Evolutionary conservation across 2,888 invertebrate species (phyloP).

Genomic region (Fabriciana adippe): DNA sequence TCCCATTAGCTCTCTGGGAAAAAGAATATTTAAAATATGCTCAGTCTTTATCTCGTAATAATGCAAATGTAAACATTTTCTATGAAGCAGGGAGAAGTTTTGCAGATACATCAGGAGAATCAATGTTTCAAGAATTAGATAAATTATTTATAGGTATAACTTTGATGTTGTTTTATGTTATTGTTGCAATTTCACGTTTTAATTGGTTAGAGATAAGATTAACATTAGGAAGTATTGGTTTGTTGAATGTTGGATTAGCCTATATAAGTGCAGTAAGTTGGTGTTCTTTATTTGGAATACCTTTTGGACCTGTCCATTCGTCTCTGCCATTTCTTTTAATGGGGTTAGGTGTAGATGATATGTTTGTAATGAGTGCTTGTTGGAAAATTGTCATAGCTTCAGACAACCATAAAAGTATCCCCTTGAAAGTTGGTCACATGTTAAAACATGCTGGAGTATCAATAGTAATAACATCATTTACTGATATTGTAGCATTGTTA

Average conservation of each 20-base stretch:
- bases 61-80: constrained; percentile 69
- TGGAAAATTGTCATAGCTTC: constrained; percentile 85
- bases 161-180: constrained; percentile 89
- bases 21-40: constrained; percentile 77
- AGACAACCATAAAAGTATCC: constrained; percentile 77
- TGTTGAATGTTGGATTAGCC: constrained; percentile 88
- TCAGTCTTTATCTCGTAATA: constrained; percentile 55
- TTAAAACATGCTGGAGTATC: constrained; percentile 91
- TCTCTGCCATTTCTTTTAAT: constrained; percentile 91
- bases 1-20: constrained; percentile 84
- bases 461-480: constrained; percentile 91
- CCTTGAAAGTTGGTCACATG: constrained; percentile 86
- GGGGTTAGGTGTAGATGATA: constrained; percentile 92
- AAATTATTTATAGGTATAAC: constrained; percentile 85
- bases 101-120: constrained; percentile 87
- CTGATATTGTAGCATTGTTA: constrained; percentile 90
- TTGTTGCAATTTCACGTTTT: constrained; percentile 87
- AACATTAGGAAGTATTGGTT: constrained; percentile 85
- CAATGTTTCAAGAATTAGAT: constrained; percentile 88
- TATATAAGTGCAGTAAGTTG: constrained; percentile 87
- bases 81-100: constrained; percentile 86
- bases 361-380: constrained; percentile 92
- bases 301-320: constrained; percentile 91
- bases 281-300: constrained; percentile 86
- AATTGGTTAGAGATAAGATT: constrained; percentile 88